Conservation (phyloP, 2,797 vertebrate genomes). For the Orientallactaga sibirica region DNA sequence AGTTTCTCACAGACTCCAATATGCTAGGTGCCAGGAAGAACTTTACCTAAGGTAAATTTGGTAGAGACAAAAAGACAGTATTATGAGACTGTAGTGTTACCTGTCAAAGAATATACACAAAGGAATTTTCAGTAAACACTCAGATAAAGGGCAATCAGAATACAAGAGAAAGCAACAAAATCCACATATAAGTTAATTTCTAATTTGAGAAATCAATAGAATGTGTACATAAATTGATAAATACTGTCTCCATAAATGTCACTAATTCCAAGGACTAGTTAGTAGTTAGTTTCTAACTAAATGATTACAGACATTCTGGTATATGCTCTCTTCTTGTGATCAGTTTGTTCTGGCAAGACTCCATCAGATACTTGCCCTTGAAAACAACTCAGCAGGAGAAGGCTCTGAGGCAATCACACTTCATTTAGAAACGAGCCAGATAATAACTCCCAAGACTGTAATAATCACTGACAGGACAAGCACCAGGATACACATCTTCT, state of each 20-base stretch:
- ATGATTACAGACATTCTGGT: slow-evolving; percentile 86
- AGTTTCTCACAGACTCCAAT: slow-evolving; percentile 68
- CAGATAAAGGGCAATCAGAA: slow-evolving; percentile 81
- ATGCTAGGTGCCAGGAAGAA: slow-evolving; percentile 53
- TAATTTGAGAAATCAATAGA: slow-evolving; percentile 88
- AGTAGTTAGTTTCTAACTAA: slow-evolving; percentile 88
- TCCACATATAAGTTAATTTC: slow-evolving; percentile 83
- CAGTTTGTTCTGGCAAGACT: slow-evolving; percentile 83
- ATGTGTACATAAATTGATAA: slow-evolving; percentile 87
- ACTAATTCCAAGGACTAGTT: slow-evolving; percentile 87
- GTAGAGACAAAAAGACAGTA: slow-evolving; percentile 80
- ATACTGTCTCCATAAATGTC: slow-evolving; percentile 86
- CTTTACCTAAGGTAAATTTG: slow-evolving; percentile 79
- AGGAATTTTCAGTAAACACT: slow-evolving; percentile 83
- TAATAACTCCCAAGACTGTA: slow-evolving; percentile 90
- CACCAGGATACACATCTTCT: slow-evolving; percentile 97
- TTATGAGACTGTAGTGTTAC: slow-evolving; percentile 83
- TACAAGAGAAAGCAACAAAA: slow-evolving; percentile 87
- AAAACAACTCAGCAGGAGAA: slow-evolving; percentile 67
- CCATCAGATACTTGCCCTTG: slow-evolving; percentile 79
- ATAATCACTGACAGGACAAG: slow-evolving; percentile 90
- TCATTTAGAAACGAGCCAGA: slow-evolving; percentile 89
- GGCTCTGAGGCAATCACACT: slow-evolving; percentile 78
- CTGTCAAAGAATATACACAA: slow-evolving; percentile 81
- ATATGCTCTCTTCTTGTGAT: slow-evolving; percentile 84